Evolutionary conservation across 2,113 vertebrate genomes (phyloP), one percentile per base, ranked within the genome.

Genomic region (Rhabdornis inornatus): DNA sequence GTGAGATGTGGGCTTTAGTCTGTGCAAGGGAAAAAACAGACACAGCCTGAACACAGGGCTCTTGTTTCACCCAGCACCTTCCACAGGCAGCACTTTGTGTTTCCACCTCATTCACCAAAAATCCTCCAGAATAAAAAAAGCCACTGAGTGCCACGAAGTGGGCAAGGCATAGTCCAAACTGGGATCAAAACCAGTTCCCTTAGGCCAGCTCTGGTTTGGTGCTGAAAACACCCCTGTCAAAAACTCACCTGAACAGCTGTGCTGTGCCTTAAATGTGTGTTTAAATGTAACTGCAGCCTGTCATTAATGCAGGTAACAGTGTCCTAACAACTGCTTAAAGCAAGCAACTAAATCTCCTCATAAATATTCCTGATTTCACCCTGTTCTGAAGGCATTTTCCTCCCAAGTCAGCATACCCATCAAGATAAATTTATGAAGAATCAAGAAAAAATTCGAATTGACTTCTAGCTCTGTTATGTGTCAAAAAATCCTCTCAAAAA

Each of bases 221-320:
- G 2, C 40, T 40, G 40, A 4, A 19, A 87, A 31, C 2, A 5
- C 59, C 37, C 0, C 0, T 37, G 25, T 5, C 7, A 24, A 23
- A 77, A 33, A 13, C 33, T 27, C 55, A 33, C 45, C 72, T 77
- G 45, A 31, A 19, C 16, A 74, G 30, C 4, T 10, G 50, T 13
- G 59, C 59, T 72, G 42, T 4, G 37, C 28, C 4, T 8, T 13
- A 16, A 27, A 52, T 52, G 2, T 18, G 2, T 35, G 28, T 7
- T 79, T 21, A 27, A 42, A 24, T 6, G 11, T 1, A 42, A 15
- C 56, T 33, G 45, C 64, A 75, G 13, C 69, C 81, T 70, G 55
- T 15, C 52, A 64, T 23, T 37, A 52, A 7, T 7, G 5, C 1
- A 35, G 52, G 13, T 6, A 24, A 39, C 4, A 45, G 14, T 4